phyloP scores from a whole-genome alignment of 2,797 vertebrate species.

The Phylloscopus collybita region DNA sequence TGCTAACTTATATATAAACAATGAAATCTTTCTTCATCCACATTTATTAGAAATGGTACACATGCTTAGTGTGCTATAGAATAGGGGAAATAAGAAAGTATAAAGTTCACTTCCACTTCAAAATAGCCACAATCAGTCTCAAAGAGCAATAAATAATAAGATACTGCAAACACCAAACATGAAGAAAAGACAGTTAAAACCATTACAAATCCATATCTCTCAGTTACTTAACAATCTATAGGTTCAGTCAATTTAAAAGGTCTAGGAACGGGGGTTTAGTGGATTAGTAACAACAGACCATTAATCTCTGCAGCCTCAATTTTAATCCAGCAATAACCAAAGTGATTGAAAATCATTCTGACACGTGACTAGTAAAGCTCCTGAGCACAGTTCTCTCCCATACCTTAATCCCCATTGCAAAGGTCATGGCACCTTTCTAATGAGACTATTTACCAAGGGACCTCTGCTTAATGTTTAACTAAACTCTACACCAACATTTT shows the following conservation, averaged over 20 bases:
- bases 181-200: constrained; percentile 38
- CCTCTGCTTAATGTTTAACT: neutral
- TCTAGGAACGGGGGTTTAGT: constrained; percentile 68
- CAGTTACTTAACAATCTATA: constrained; percentile 62
- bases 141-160: neutral
- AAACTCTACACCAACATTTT: neutral
- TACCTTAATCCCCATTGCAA: constrained; percentile 45
- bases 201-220: constrained; percentile 15
- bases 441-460: neutral
- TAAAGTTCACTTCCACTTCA: neutral
- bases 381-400: constrained; percentile 22
- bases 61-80: neutral
- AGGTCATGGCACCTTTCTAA: constrained; percentile 20
- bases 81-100: neutral
- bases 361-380: constrained; percentile 59
- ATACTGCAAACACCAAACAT: neutral
- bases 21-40: neutral
- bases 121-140: neutral
- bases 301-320: constrained; percentile 78
- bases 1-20: neutral
- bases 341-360: constrained; percentile 63
- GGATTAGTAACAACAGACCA: constrained; percentile 79
- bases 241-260: constrained; percentile 74
- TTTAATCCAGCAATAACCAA: constrained; percentile 78
- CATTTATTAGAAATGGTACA: neutral